Evolutionary conservation across 2,888 invertebrate genomes (phyloP).

Genomic region (Ectemnius continuus): DNA sequence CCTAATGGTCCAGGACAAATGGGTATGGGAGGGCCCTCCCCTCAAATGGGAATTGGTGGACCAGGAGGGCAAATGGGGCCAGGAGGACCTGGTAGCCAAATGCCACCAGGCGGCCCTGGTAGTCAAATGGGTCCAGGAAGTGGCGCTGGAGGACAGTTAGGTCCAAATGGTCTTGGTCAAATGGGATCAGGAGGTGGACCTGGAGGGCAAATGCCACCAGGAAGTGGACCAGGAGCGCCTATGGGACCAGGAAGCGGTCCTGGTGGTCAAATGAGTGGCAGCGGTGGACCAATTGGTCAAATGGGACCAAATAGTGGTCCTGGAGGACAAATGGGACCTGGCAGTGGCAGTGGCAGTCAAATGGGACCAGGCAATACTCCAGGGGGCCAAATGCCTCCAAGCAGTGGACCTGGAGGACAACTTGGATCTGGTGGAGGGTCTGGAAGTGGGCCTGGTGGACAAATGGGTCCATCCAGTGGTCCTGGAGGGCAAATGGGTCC

Average conservation of each 20-base stretch:
- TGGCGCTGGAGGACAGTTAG: conserved; percentile 51
- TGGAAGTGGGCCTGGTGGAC: conserved; percentile 53
- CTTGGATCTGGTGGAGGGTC: conserved; percentile 71
- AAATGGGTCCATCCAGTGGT: conserved; percentile 44
- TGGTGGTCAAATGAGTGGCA: conserved; percentile 47
- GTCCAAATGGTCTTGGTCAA: conserved; percentile 66
- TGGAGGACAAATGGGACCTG: conserved; percentile 56
- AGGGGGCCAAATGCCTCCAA: conserved; percentile 45
- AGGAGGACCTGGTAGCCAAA: conserved; percentile 54
- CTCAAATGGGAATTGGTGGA: conserved; percentile 47
- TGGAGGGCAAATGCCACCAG: conserved; percentile 54
- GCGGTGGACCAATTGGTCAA: conserved; percentile 49
- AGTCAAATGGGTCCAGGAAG: conserved; percentile 60
- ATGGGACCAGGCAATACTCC: conserved; percentile 50
- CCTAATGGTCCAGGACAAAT: conserved; percentile 59
- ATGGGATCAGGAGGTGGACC: conserved; percentile 51
- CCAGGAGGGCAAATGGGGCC: conserved; percentile 73
- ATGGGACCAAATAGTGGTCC: conserved; percentile 63
- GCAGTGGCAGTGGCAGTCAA: conserved; percentile 28
- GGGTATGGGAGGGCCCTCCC: conserved; percentile 57
- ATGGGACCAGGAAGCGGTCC: conserved; percentile 67
- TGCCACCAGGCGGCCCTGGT: conserved; percentile 49
- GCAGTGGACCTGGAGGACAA: conserved; percentile 1
- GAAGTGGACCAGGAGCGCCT: conserved; percentile 16
- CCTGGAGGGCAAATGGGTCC: conserved; percentile 63